These are phyloP conservation scores for Gadus macrocephalus DNA, from an alignment of 2,113 vertebrate genomes.

Conservation along the genomic window DNA sequence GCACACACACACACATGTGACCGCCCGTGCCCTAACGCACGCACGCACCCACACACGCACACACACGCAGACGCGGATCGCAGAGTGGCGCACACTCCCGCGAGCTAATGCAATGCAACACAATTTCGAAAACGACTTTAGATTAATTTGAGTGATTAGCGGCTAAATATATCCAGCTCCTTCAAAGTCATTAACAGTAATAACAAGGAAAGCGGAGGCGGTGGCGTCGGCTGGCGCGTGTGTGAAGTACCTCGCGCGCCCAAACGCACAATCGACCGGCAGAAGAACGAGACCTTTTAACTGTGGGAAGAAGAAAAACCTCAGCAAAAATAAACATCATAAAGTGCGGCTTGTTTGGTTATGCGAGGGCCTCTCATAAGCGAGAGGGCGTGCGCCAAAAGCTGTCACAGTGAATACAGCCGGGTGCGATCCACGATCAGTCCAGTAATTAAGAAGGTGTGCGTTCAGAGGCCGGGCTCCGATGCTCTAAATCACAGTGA, in stretches of 20 bases:
- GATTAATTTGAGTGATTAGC: constrained; percentile 68
- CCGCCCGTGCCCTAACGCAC: background rate
- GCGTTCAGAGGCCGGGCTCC: constrained; percentile 37
- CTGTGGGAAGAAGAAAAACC: constrained; percentile 22
- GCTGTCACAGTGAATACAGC: constrained; percentile 28
- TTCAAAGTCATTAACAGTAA: constrained; percentile 59
- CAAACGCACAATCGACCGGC: constrained; percentile 13
- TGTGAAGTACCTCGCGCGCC: constrained; percentile 29
- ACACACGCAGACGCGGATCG: constrained; percentile 1
- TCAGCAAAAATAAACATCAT: constrained; percentile 38
- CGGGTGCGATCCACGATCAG: constrained; percentile 27
- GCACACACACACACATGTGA: constrained; percentile 4
- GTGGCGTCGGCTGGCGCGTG: constrained; percentile 16
- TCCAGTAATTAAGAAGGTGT: constrained; percentile 59
- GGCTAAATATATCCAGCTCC: constrained; percentile 64
- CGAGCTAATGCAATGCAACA: constrained; percentile 56
- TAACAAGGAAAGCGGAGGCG: constrained; percentile 33
- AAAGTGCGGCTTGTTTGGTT: constrained; percentile 42
- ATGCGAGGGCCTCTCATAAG: constrained; percentile 25
- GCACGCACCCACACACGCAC: constrained; percentile 10
- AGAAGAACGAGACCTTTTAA: constrained; percentile 48
- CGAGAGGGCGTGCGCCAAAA: constrained; percentile 27
- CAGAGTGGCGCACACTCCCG: constrained; percentile 16
- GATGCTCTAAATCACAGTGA: constrained; percentile 67
- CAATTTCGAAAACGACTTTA: constrained; percentile 56